Conservation (phyloP, 2,113 vertebrate genomes). For the Tricholaema leucomelas region DNA sequence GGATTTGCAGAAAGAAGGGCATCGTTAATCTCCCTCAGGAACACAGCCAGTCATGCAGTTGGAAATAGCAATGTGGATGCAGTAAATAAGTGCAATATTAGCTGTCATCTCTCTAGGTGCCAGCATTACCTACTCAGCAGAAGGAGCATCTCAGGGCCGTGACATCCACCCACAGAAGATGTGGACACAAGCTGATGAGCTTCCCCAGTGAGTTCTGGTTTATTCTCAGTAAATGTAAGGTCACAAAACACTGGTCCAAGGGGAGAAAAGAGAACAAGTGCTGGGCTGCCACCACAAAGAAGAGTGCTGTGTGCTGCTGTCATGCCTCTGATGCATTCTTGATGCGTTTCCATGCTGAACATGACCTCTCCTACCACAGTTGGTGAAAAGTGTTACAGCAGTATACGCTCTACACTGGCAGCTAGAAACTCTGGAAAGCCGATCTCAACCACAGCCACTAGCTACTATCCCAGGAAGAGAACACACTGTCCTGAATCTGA, state of each 20-base stretch:
- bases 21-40: conserved; percentile 31
- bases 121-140: not conserved
- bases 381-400: rapidly evolving
- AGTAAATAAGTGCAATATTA: not conserved
- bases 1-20: not conserved
- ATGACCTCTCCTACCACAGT: not conserved
- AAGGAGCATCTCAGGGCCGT: not conserved
- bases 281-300: rapidly evolving
- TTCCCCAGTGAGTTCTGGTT: not conserved
- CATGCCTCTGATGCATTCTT: not conserved
- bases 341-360: not conserved
- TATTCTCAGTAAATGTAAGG: not conserved
- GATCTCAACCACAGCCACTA: not conserved
- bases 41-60: not conserved
- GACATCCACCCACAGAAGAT: rapidly evolving
- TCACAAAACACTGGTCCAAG: not conserved
- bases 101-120: not conserved
- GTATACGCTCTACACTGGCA: rapidly evolving
- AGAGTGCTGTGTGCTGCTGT: rapidly evolving
- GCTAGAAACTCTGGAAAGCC: not conserved
- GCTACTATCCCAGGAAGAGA: not conserved
- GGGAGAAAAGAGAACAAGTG: not conserved
- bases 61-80: conserved; percentile 14
- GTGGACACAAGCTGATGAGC: rapidly evolving
- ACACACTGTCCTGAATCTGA: not conserved